Evolutionary conservation across 2,797 vertebrate genomes (phyloP).

Genomic region (Onychomys torridus): DNA sequence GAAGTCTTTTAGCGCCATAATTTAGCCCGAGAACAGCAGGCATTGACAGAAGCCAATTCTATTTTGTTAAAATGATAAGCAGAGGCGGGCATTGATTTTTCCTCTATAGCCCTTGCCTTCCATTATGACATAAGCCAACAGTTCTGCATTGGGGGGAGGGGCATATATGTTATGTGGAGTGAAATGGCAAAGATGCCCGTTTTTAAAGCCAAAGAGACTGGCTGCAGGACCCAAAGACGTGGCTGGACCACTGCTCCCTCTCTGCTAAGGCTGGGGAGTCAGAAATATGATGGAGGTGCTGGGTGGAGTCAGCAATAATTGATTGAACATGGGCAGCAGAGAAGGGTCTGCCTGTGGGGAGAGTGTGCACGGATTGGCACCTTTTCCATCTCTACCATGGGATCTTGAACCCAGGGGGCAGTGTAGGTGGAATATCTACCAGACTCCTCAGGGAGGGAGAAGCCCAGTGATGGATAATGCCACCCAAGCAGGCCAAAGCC

Average conservation of each 20-base stretch:
- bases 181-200: background rate
- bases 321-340: background rate
- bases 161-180: background rate
- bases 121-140: slow-evolving; percentile 41
- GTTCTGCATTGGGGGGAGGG: background rate
- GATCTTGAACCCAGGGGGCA: background rate
- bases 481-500: background rate
- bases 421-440: background rate
- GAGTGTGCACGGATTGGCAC: background rate
- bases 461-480: too few species aligned
- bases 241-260: accelerated
- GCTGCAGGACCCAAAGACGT: background rate
- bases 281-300: background rate
- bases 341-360: background rate
- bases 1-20: slow-evolving; percentile 54
- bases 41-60: slow-evolving; percentile 60
- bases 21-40: slow-evolving; percentile 67
- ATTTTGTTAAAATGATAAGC: slow-evolving; percentile 69
- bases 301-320: background rate
- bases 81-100: slow-evolving; percentile 70
- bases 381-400: background rate
- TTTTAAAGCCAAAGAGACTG: slow-evolving; percentile 7
- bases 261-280: background rate
- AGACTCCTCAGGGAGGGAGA: background rate
- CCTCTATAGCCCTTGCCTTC: background rate